Evolutionary conservation across 2,888 invertebrate species (phyloP).

Genomic region (Eupithecia centaureata): DNA sequence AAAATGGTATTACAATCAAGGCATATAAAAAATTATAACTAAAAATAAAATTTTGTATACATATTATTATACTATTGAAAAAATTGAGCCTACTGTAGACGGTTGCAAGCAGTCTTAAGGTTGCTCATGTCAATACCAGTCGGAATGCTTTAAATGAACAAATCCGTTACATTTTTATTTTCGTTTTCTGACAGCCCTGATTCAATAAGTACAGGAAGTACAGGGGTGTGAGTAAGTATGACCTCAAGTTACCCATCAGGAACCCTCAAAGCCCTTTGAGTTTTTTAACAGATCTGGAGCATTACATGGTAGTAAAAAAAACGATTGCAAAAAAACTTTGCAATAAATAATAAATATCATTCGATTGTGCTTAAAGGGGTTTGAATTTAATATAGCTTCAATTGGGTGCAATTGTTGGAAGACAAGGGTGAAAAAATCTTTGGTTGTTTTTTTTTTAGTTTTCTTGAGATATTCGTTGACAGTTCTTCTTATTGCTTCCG

Average conservation of each 20-base stretch:
- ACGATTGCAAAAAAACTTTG: constrained; percentile 68
- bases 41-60: too few species aligned
- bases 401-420: constrained; percentile 63
- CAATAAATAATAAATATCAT: constrained; percentile 77
- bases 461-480: constrained; percentile 48
- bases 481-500: constrained; percentile 29
- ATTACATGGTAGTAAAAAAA: constrained; percentile 68
- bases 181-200: constrained; percentile 62
- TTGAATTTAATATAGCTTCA: constrained; percentile 77
- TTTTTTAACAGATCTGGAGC: constrained; percentile 65
- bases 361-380: constrained; percentile 81
- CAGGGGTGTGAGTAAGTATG: constrained; percentile 81
- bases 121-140: too few species aligned
- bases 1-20: too few species aligned
- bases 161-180: not conserved
- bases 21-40: too few species aligned
- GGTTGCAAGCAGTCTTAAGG: too few species aligned
- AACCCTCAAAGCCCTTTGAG: constrained; percentile 64
- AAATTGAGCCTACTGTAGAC: too few species aligned
- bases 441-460: constrained; percentile 50
- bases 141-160: not conserved
- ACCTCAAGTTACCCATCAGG: constrained; percentile 82
- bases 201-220: constrained; percentile 71
- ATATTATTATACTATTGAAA: too few species aligned
- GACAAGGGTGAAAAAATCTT: constrained; percentile 64